These are phyloP conservation scores for Dione vanillae DNA, from an alignment of 2,888 invertebrate species.

Conservation along the genomic window DNA sequence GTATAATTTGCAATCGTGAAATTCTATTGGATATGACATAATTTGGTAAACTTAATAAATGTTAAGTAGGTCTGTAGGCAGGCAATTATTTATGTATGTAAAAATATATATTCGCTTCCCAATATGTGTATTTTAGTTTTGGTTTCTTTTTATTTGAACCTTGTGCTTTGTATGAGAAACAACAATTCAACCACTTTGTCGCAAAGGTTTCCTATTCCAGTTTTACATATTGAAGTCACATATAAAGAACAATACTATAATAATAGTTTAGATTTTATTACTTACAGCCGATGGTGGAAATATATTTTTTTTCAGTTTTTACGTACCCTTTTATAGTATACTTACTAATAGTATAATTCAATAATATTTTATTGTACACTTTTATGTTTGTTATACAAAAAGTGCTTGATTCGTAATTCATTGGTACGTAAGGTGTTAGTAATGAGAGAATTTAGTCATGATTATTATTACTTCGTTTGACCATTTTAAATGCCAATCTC, in stretches of 20 bases:
- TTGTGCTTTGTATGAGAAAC: background rate
- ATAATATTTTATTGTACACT: background rate
- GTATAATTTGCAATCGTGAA: constrained; percentile 17
- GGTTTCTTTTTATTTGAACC: no score
- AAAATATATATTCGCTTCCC: no score
- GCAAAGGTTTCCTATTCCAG: background rate
- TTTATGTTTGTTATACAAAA: background rate
- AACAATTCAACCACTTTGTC: background rate
- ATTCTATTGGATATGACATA: constrained; percentile 6
- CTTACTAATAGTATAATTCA: background rate
- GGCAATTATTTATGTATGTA: background rate
- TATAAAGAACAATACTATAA: constrained; percentile 6
- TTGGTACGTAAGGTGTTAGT: background rate
- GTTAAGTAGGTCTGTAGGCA: constrained; percentile 4
- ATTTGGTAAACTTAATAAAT: constrained; percentile 17
- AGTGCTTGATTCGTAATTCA: constrained; percentile 4
- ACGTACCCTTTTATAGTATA: constrained; percentile 5
- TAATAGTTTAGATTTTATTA: background rate
- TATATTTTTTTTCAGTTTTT: background rate
- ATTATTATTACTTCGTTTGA: constrained; percentile 5
- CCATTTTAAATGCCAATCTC: background rate
- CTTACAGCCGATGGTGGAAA: background rate
- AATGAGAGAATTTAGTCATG: constrained; percentile 8
- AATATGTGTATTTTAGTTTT: no score
- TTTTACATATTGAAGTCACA: background rate